A percentile compares a stretch with the other conserved stretches of the same genome.
Evolutionary conservation across 1,140 invertebrate species (phyloP).

Genomic region (Lethrus apterus): DNA sequence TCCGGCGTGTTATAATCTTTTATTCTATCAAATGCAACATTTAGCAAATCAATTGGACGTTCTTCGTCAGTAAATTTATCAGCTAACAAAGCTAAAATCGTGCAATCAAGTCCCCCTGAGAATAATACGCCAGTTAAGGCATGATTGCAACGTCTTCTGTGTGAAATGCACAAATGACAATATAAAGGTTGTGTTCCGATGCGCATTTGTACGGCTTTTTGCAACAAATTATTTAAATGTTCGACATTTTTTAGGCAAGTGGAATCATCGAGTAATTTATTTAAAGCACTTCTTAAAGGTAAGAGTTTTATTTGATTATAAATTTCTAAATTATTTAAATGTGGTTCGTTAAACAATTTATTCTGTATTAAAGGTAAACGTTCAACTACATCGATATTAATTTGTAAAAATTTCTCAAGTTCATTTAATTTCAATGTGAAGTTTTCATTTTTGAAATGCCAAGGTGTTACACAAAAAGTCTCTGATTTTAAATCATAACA

Average conservation of each 20-base stretch:
- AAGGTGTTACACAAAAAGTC: conserved; percentile 42
- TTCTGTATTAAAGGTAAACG: conserved; percentile 3
- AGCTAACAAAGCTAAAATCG: conserved; percentile 74
- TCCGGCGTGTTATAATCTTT: conserved; percentile 67
- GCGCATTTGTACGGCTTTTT: conserved; percentile 55
- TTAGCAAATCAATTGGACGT: conserved; percentile 87
- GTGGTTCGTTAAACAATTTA: conserved; percentile 10
- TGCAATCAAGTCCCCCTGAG: conserved; percentile 93
- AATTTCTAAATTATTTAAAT: conserved; percentile 17
- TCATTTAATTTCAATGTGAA: conserved; percentile 36
- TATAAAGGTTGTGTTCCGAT: conserved; percentile 55
- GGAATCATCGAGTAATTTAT: conserved; percentile 39
- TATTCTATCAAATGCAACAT: conserved; percentile 82
- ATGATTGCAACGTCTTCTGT: conserved; percentile 51
- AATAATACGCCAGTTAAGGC: conserved; percentile 80
- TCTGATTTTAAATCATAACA: conserved; percentile 47
- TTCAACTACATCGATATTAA: conserved; percentile 30
- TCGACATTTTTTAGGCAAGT: conserved; percentile 41
- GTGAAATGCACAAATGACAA: conserved; percentile 56
- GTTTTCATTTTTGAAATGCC: conserved; percentile 36
- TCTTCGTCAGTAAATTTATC: conserved; percentile 60
- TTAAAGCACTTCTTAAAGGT: conserved; percentile 41
- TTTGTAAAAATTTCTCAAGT: conserved; percentile 38
- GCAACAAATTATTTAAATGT: conserved; percentile 49
- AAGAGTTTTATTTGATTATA: conserved; percentile 17